phyloP scores from a whole-genome alignment of 2,888 invertebrate genomes.

The Trissoscelio sp. region DNA sequence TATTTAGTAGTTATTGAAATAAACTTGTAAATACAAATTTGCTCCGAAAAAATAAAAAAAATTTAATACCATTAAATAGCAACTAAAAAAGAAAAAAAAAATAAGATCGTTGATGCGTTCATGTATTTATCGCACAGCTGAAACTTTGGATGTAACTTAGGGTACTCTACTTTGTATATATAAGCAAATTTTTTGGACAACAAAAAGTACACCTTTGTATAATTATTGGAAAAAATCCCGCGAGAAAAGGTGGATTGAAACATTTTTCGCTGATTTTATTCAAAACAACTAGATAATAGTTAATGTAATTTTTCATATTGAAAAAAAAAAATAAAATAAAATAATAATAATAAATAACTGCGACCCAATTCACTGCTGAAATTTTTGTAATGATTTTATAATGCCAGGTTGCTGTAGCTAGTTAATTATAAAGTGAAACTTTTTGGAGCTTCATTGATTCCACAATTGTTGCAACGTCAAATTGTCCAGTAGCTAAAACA shows the following conservation, averaged over 20 bases:
- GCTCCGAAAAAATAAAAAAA: slow-evolving; percentile 11
- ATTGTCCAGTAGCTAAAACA: too few relatives aligned
- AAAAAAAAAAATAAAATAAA: neutral
- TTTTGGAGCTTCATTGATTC: too few relatives aligned
- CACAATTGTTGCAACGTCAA: too few relatives aligned
- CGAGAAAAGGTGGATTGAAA: slow-evolving; percentile 54
- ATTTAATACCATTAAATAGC: slow-evolving; percentile 25
- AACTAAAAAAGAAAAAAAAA: neutral
- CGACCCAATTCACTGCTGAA: slow-evolving; percentile 3
- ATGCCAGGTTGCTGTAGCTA: too few relatives aligned
- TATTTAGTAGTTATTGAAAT: slow-evolving; percentile 31
- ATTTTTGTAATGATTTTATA: slow-evolving; percentile 28
- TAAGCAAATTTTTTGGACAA: slow-evolving; percentile 26
- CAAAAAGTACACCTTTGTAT: slow-evolving; percentile 32
- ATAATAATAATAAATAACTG: neutral
- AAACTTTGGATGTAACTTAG: slow-evolving; percentile 33
- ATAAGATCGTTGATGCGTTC: slow-evolving; percentile 10
- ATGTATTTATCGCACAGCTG: slow-evolving; percentile 13
- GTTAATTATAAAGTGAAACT: too few relatives aligned
- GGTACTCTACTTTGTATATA: slow-evolving; percentile 51
- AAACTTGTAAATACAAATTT: slow-evolving; percentile 44
- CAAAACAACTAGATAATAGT: slow-evolving; percentile 30
- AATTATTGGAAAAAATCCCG: slow-evolving; percentile 34
- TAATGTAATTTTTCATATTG: slow-evolving; percentile 32
- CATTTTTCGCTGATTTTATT: slow-evolving; percentile 12